Base-by-base conservation (phyloP, 2,797 vertebrate species). In the Mastacembelus armatus region DNA sequence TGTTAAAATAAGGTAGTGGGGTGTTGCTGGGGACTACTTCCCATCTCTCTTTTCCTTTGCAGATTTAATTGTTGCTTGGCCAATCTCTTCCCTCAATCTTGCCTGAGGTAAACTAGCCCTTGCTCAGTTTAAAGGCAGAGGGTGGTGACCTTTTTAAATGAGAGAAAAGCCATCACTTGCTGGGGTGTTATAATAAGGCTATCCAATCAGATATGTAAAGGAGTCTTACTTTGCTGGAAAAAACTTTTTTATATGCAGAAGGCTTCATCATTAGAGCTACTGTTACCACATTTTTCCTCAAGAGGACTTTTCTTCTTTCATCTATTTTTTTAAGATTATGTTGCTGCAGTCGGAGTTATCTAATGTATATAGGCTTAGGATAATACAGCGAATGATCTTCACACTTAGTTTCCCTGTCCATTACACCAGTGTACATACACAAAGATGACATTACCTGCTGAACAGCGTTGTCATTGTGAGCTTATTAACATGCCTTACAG, bases 31-130 rank as follows among this genome's bases (percentile, higher is more conserved):
- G 42, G 19, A 51, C 60, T 8, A 0, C 45, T 38, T 39, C 49
- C 55, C 45, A 18, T 50, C 43, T 44, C 64, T 65, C 38, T 66
- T 56, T 44, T 68, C 66, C 22, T 64, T 48, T 44, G 48, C 32
- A 57, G 74, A 78, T 76, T 74, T 84, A 81, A 89, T 85, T 86
- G 86, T 85, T 84, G 74, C 78, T 67, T 55, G 58, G 56, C 44
- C 64, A 73, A 77, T 72, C 77, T 66, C 66, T 72, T 74, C 62
- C 64, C 42, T 66, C 66, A 51, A 42, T 74, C 62, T 72, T 40
- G 71, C 66, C 78, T 21, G 56, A 75, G 60, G 82, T 85, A 50
- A 73, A 60, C 56, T 49, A 29, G 29, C 21, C 60, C 47, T 76
- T 7, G 12, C 63, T 80, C 49, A 38, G 33, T 80, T 76, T 78